Conservation (phyloP, 1,140 invertebrate species). For the Nephila pilipes region DNA sequence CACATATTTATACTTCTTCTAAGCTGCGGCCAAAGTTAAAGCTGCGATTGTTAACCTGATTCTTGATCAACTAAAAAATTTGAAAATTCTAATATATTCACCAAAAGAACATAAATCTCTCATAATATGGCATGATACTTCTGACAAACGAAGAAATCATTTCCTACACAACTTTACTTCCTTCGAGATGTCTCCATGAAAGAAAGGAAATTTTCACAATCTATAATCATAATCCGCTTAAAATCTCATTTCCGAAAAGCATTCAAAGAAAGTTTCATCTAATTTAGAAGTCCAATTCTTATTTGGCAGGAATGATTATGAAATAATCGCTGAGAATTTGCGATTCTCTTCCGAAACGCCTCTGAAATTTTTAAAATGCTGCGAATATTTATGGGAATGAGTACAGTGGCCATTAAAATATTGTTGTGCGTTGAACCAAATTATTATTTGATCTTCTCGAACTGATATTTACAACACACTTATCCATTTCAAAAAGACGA, state of each 20-base stretch:
- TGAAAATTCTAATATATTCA: no score
- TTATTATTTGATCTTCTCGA: neutral
- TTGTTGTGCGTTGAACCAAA: neutral
- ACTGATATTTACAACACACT: no score
- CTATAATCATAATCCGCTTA: constrained; percentile 12
- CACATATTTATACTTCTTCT: no score
- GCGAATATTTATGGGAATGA: neutral
- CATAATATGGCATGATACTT: no score
- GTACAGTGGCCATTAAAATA: neutral
- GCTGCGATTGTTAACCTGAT: no score
- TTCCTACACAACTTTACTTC: no score
- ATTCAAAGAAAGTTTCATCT: constrained; percentile 5
- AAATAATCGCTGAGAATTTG: neutral
- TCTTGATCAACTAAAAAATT: no score
- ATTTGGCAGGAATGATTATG: neutral
- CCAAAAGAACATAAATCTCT: no score
- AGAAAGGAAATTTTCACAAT: neutral
- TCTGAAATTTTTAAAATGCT: neutral
- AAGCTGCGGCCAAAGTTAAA: no score
- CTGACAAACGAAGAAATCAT: no score
- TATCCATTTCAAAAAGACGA: neutral
- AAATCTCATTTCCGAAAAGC: constrained; percentile 23
- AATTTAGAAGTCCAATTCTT: neutral
- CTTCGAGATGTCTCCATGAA: neutral
- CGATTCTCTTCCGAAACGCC: neutral